Conservation (phyloP, 2,797 vertebrate genomes). For the Chaetodon trifasciatus region DNA sequence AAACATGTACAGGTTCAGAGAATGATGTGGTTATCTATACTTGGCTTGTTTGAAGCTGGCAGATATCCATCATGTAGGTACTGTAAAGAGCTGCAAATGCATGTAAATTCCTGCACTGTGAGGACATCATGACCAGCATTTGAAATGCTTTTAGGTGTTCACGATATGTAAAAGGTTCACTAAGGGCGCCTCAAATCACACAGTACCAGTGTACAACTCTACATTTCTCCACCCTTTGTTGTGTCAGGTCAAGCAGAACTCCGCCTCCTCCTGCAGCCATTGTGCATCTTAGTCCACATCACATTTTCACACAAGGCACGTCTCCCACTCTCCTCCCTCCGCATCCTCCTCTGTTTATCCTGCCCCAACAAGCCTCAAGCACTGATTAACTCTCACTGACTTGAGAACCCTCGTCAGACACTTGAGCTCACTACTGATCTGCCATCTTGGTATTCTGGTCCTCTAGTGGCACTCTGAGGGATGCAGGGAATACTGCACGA, state of each 20-base stretch:
- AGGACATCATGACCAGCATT: not conserved
- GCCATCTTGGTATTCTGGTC: constrained; percentile 4
- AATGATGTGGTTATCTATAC: not conserved
- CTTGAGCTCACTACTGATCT: not conserved
- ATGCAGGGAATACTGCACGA: constrained; percentile 17
- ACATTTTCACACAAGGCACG: constrained; percentile 60
- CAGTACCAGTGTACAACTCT: constrained; percentile 52
- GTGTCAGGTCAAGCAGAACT: constrained; percentile 26
- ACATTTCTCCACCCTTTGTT: constrained; percentile 21
- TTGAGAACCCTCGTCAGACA: constrained; percentile 1
- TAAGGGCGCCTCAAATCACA: constrained; percentile 3
- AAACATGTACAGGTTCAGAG: not conserved
- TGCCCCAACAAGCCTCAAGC: constrained; percentile 18
- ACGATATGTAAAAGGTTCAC: constrained; percentile 27
- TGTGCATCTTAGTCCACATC: constrained; percentile 17
- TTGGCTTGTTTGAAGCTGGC: not conserved
- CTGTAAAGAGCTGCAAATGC: constrained; percentile 19
- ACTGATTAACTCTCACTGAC: not conserved
- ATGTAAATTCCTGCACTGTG: not conserved
- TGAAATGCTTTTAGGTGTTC: not conserved
- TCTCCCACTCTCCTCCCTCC: constrained; percentile 14
- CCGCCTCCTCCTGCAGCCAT: constrained; percentile 6
- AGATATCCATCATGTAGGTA: not conserved
- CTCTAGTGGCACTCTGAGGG: constrained; percentile 20
- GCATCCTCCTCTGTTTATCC: not conserved